Evolutionary conservation across 35 echinoderm and acorn worm genomes (phyloP).

Genomic region (Antedon bifida): DNA sequence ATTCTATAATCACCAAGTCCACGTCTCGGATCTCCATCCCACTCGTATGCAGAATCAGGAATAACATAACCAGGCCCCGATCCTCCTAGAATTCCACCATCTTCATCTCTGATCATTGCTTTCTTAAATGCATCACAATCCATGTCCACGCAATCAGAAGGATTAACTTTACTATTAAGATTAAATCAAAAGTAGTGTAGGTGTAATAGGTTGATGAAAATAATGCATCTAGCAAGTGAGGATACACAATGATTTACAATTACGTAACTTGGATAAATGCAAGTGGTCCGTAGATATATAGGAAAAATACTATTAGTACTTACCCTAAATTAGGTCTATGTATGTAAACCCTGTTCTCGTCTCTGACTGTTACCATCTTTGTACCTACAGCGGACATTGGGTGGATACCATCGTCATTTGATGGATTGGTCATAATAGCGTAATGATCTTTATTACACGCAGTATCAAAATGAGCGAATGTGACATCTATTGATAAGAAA

Average conservation of each 20-base stretch:
- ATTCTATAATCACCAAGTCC: slow-evolving; percentile 29
- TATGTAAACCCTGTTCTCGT: not conserved
- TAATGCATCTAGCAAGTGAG: too few relatives aligned
- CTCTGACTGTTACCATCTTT: not conserved
- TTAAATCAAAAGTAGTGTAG: not conserved
- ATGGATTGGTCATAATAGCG: slow-evolving; percentile 16
- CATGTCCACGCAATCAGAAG: slow-evolving; percentile 37
- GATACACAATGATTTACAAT: too few relatives aligned
- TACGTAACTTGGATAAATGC: too few relatives aligned
- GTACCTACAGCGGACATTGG: not conserved
- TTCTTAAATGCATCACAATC: slow-evolving; percentile 27
- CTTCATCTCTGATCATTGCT: slow-evolving; percentile 6
- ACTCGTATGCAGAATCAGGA: slow-evolving; percentile 24
- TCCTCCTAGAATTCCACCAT: slow-evolving; percentile 8
- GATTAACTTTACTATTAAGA: slow-evolving; percentile 14
- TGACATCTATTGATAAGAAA: not conserved
- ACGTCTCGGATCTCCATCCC: slow-evolving; percentile 19
- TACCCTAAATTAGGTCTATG: slow-evolving; percentile 5
- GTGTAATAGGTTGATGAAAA: not conserved
- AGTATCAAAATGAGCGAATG: not conserved
- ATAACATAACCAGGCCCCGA: not conserved
- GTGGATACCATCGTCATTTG: slow-evolving; percentile 1
- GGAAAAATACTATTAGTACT: not conserved
- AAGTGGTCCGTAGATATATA: too few relatives aligned
- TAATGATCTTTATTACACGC: slow-evolving; percentile 14